Evolutionary conservation across 2,113 vertebrate genomes (phyloP).

Genomic region (Brevimyrus niger): DNA sequence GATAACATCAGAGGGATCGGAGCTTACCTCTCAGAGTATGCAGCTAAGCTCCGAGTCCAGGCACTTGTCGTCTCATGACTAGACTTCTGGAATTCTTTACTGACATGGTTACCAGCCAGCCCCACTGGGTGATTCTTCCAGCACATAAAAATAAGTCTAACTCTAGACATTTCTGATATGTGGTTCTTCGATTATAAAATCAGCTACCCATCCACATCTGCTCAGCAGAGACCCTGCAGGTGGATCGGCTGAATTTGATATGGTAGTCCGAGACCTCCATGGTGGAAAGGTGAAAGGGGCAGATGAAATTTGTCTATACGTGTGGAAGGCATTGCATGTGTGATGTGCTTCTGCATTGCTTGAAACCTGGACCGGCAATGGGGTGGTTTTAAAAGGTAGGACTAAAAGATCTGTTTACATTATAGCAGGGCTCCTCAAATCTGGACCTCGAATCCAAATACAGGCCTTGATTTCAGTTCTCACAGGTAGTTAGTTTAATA

Average conservation of each 20-base stretch:
- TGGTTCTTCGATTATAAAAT: background rate
- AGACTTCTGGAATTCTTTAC: background rate
- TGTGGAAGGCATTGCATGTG: background rate
- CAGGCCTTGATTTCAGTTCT: background rate
- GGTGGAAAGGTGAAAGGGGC: background rate
- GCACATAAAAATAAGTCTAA: background rate
- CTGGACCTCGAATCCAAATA: no score
- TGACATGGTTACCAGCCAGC: background rate
- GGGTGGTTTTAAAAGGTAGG: background rate
- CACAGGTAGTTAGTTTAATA: background rate
- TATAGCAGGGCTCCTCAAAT: background rate
- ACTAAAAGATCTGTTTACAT: background rate
- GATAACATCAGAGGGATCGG: background rate
- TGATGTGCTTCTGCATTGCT: background rate
- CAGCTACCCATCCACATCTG: background rate
- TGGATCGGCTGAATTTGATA: background rate
- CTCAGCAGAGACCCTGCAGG: background rate
- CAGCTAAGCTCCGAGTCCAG: background rate
- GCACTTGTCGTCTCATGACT: background rate
- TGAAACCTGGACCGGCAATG: background rate
- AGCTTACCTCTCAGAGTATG: background rate
- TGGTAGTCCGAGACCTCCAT: background rate
- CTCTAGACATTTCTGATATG: background rate
- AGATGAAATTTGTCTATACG: background rate
- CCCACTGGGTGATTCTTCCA: background rate